These are phyloP conservation scores for Laspeyria flexula DNA, from an alignment of 2,888 invertebrate species.

Conservation along the genomic window DNA sequence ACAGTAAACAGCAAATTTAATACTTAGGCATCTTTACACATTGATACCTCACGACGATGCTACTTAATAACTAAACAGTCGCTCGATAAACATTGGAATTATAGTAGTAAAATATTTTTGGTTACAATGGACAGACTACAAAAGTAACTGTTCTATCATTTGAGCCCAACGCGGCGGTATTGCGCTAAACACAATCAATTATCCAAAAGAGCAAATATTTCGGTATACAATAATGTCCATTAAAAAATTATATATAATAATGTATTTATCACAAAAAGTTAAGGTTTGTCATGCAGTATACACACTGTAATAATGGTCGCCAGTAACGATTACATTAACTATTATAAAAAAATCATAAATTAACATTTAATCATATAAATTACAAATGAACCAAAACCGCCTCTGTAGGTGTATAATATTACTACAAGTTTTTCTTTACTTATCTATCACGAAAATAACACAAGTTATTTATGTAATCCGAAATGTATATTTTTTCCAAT, in stretches of 20 bases:
- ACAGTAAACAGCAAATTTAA: constrained; percentile 44
- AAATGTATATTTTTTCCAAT: constrained; percentile 74
- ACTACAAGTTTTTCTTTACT: constrained; percentile 72
- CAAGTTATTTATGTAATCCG: constrained; percentile 74
- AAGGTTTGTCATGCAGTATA: constrained; percentile 69
- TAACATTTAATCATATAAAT: constrained; percentile 59
- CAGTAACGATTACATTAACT: constrained; percentile 60
- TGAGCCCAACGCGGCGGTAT: constrained; percentile 67
- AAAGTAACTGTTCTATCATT: constrained; percentile 57
- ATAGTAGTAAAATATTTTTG: constrained; percentile 58
- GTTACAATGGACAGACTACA: constrained; percentile 54
- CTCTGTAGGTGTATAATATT: constrained; percentile 68
- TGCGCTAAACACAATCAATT: constrained; percentile 61
- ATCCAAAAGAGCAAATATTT: constrained; percentile 41
- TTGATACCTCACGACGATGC: constrained; percentile 55
- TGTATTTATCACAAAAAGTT: constrained; percentile 48
- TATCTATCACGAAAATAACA: constrained; percentile 83
- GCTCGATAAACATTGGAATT: constrained; percentile 61
- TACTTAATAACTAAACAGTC: constrained; percentile 71
- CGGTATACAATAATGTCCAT: constrained; percentile 33
- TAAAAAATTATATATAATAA: constrained; percentile 37
- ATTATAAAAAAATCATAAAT: constrained; percentile 48
- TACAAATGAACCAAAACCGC: constrained; percentile 75
- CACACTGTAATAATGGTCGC: constrained; percentile 60
- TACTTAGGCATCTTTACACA: constrained; percentile 54